Conservation (phyloP, 2,888 invertebrate genomes). For the Drosophila mimica region DNA sequence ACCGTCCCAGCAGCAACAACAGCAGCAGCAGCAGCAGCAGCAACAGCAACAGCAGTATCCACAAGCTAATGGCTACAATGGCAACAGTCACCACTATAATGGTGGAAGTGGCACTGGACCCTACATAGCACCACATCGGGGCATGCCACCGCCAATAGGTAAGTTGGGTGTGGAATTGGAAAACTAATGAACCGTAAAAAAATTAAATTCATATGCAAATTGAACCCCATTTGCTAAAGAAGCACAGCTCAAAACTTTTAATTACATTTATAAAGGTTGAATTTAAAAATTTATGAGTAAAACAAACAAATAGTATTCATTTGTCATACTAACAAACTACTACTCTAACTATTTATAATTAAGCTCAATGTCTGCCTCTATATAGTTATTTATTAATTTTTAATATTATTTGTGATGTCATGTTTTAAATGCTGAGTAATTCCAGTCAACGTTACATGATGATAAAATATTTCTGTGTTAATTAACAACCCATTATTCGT, state of each 20-base stretch:
- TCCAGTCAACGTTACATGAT: too few relatives aligned
- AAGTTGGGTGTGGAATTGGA: constrained; percentile 12
- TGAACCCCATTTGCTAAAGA: background rate
- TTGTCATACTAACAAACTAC: too few relatives aligned
- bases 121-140: constrained; percentile 84
- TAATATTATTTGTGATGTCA: background rate
- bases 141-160: constrained; percentile 85
- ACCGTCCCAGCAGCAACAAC: constrained; percentile 48
- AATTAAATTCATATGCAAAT: background rate
- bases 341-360: background rate
- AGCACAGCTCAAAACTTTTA: background rate
- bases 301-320: background rate
- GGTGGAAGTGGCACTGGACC: constrained; percentile 83
- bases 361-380: background rate
- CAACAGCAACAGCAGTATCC: constrained; percentile 83
- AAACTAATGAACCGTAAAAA: background rate
- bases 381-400: background rate
- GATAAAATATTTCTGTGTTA: background rate
- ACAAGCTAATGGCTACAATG: constrained; percentile 81
- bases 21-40: constrained; percentile 43
- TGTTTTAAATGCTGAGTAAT: background rate
- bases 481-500: background rate
- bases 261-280: background rate
- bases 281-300: background rate
- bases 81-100: constrained; percentile 83